Evolutionary conservation across 2,888 invertebrate species (phyloP), one percentile per base, ranked within the genome.

Genomic region (Pristionchus fissidentatus): DNA sequence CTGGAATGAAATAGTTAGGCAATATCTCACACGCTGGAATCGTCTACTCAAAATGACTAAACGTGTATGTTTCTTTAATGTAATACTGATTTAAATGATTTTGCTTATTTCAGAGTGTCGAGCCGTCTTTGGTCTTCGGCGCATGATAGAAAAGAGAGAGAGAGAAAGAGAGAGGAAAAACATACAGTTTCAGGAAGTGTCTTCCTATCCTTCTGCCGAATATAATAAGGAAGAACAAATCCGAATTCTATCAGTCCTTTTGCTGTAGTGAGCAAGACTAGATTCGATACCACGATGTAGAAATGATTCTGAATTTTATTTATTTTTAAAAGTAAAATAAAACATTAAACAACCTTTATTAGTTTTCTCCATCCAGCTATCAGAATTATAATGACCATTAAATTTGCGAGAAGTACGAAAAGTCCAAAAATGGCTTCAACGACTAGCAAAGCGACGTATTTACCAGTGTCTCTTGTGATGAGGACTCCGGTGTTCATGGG

Each of bases 161-260:
- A n/a, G n/a, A n/a, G n/a, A n/a, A n/a, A n/a, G n/a, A n/a, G n/a
- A n/a, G n/a, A n/a, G n/a, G n/a, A n/a, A n/a, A n/a, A n/a, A n/a
- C n/a, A n/a, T n/a, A n/a, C n/a, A n/a, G n/a, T n/a, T n/a, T n/a
- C n/a, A n/a, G n/a, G n/a, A n/a, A n/a, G n/a, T n/a, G n/a, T n/a
- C n/a, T n/a, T n/a, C n/a, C n/a, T n/a, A n/a, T 57, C 13, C 29
- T 57, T 66, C 41, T 66, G 66, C 22, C 7, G 13, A 4, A 66
- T 38, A 22, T 66, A 66, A 38, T 66, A 66, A 13, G 66, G 66
- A 5, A 66, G 8, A 66, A 66, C 35, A 38, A 66, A 66, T n/a
- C 19, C 66, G 5, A 66, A 22, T 19, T 66, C 66, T 4, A 66
- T 38, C 5, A 66, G 5, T 3, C 35, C 66, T 38, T 66, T 66